These are phyloP conservation scores for Lypha dubia DNA, from an alignment of 2,888 invertebrate species.

Conservation along the genomic window DNA sequence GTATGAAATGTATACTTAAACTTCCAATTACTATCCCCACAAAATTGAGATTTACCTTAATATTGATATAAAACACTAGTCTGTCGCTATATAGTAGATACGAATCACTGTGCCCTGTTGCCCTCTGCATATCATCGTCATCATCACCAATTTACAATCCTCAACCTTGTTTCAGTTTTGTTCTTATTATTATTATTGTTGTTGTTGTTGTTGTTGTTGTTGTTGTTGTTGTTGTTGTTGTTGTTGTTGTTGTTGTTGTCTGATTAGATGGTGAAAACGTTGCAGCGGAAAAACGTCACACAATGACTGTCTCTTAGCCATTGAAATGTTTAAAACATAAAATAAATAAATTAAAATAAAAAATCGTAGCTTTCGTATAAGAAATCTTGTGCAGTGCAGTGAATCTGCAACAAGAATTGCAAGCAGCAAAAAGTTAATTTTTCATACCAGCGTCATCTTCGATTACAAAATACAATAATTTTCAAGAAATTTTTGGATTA, in stretches of 20 bases:
- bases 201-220: slow-evolving; percentile 23
- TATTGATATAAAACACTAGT: too few relatives aligned
- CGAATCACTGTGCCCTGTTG: not conserved
- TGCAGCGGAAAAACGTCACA: slow-evolving; percentile 18
- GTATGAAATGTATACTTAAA: too few relatives aligned
- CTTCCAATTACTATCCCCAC: too few relatives aligned
- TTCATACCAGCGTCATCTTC: slow-evolving; percentile 29
- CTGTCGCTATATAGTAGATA: too few relatives aligned
- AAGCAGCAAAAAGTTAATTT: not conserved
- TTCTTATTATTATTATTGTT: too few relatives aligned
- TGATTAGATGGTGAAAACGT: slow-evolving; percentile 9
- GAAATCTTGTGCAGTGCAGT: not conserved
- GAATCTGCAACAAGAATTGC: too few relatives aligned
- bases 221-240: not conserved
- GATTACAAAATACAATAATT: too few relatives aligned
- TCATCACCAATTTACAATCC: slow-evolving; percentile 21
- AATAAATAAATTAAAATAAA: not conserved
- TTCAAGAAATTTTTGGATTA: too few relatives aligned
- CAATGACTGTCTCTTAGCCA: slow-evolving; percentile 53
- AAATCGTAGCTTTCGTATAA: not conserved
- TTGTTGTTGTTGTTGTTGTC: slow-evolving; percentile 25
- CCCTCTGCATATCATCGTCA: not conserved
- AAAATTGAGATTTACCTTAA: too few relatives aligned
- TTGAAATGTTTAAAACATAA: slow-evolving; percentile 45
- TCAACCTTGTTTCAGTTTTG: too few relatives aligned